Conservation (phyloP, 2,888 invertebrate species). For the Cremastinae sp. region DNA sequence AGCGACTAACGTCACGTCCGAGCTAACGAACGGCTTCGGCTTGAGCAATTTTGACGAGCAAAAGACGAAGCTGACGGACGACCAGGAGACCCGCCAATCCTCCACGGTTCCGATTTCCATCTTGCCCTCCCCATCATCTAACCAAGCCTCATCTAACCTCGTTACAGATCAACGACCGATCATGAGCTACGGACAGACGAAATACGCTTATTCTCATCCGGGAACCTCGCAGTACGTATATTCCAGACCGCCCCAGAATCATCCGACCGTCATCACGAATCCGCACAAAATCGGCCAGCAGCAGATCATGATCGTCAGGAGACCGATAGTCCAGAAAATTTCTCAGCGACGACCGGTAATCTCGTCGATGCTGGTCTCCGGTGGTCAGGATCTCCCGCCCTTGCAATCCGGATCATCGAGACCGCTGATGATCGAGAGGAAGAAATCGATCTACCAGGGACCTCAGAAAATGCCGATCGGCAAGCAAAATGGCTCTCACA, state of each 20-base stretch:
- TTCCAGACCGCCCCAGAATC: constrained; percentile 42
- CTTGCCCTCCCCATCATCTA: constrained; percentile 62
- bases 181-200: constrained; percentile 71
- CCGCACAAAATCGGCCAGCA: constrained; percentile 77
- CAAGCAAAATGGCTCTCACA: constrained; percentile 25
- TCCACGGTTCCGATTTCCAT: constrained; percentile 36
- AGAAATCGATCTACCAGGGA: constrained; percentile 71
- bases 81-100: constrained; percentile 65
- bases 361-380: constrained; percentile 29
- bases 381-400: constrained; percentile 33
- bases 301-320: constrained; percentile 71
- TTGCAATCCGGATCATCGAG: constrained; percentile 59
- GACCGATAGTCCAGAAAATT: constrained; percentile 61
- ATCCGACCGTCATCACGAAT: constrained; percentile 56
- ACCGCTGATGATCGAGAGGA: constrained; percentile 71
- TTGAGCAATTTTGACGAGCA: constrained; percentile 56
- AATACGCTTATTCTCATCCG: constrained; percentile 69
- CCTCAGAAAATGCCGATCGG: constrained; percentile 41
- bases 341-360: constrained; percentile 42
- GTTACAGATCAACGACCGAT: constrained; percentile 76
- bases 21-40: constrained; percentile 5
- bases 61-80: constrained; percentile 63
- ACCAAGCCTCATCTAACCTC: constrained; percentile 77
- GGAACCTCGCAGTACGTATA: constrained; percentile 58
- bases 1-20: constrained; percentile 21